Evolutionary conservation across 1,140 invertebrate genomes (phyloP), one percentile per base, ranked within the genome.

Genomic region (Scaptomyza graminum): DNA sequence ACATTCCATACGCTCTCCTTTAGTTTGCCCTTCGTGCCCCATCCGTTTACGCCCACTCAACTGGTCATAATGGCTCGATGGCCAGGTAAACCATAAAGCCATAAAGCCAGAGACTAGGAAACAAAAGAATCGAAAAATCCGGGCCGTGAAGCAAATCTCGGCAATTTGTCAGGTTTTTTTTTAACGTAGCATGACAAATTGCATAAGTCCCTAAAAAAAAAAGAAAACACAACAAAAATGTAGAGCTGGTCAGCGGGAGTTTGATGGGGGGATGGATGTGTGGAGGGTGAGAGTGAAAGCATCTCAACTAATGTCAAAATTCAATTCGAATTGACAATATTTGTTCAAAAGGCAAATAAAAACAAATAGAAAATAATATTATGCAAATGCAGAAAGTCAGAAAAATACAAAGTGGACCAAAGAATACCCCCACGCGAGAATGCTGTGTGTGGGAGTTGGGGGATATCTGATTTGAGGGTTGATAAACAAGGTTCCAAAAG

Each of bases 271-370:
- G 16, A 4, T 22, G 18, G 28, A 7, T 31, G n/a, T 1, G 6
- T 2, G 15, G 41, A 22, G 37, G 22, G 60, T 0, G 12, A 6
- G 7, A 16, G 15, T 18, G 55, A 22, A 9, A 25, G 46, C 46
- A 28, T 56, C 43, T 22, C 51, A 59, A 75, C 82, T 85, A 85
- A 84, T 82, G 82, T 85, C 74, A 87, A 87, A 85, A 85, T 85
- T 85, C 82, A 85, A 85, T 85, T 85, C 70, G 63, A 77, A 85
- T 66, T 85, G 63, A 68, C 49, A 50, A 74, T 67, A 62, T 74
- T 74, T 57, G 66, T 47, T 39, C 31, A 28, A 37, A 73, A 71
- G 49, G 56, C 62, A 84, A 84, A 84, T 71, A 72, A 84, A 79
- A 84, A 84, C 76, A 84, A 84, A 77, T 74, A 80, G 69, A 74